Evolutionary conservation across 2,888 invertebrate genomes (phyloP), one percentile per base, ranked within the genome.

Genomic region (Latheticus oryzae): DNA sequence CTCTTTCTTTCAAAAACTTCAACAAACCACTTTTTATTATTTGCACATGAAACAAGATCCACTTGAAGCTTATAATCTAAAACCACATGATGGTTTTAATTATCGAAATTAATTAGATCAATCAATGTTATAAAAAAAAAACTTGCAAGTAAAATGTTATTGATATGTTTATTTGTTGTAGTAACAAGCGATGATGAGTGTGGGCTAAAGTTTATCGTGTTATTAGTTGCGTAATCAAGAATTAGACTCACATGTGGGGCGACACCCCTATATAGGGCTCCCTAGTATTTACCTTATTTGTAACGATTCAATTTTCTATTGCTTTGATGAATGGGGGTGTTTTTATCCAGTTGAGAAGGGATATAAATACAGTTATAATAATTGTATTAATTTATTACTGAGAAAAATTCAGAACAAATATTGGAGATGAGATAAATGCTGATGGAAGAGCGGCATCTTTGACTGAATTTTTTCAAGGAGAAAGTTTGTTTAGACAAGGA

Each of bases 271-370:
- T 38, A 30, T 33, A 58, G 60, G 63, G 58, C 53, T 64, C 63
- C 66, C 68, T 60, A 61, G 62, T 75, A 73, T 76, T 76, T 74
- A 73, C 72, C 73, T 73, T 76, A 75, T 76, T 76, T 75, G 76
- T 75, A 76, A 75, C 75, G 76, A 77, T 76, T 76, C 74, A 75
- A 74, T 75, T 74, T n/a, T 72, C 74, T 73, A 75, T 76, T 74
- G 74, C 73, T 65, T 61, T 73, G 73, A 75, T 75, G 75, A 74
- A 76, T 69, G 68, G 60, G 71, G 71, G 70, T 70, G 70, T 70
- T 69, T 72, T 69, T 21, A 42, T 52, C 42, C 43, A 37, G 37
- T n/a, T 8, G 21, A 9, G 15, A 15, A 38, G 42, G 48, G 58
- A 35, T 51, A 15, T 40, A 51, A 58, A 58, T 52, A 52, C 58